Base-by-base conservation (phyloP, 92 coral and sea anemone species). In the Epizoanthus fatuus region DNA sequence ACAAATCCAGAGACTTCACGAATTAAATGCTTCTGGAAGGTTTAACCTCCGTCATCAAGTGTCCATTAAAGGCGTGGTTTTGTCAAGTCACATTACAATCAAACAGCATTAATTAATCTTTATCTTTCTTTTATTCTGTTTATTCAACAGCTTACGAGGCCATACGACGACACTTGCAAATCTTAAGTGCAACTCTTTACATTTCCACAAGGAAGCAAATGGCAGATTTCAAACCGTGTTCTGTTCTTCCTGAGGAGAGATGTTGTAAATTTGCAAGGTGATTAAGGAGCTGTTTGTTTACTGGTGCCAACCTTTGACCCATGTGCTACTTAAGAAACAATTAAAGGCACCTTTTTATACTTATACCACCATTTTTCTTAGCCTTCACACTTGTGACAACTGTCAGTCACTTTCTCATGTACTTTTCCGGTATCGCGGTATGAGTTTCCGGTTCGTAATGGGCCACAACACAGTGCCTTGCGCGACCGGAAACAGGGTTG, bases 401-500 rank as follows among this genome's bases (percentile, higher is more conserved):
- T 60, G 82, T 77, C 82, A 77, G 22, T 77, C 82, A 77, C 14
- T 62, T 60, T 77, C 69, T 13, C 56, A 60, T 77, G 47, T 60
- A 20, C 55, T 42, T 77, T 77, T 60, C 82, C 82, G 82, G 70
- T 60, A 77, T 77, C 51, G 71, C 53, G 15, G 56, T 60, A n/a
- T 62, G 70, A 29, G 35, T 62, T 77, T 77, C 82, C 82, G 70
- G 82, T 77, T 77, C 49, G 58, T 77, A 77, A 77, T 77, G 82
- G 82, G 58, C 70, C 58, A 42, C 51, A 58, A 77, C 64, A 59
- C 66, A 75, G 40, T 19, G 82, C 69, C 52, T 56, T 8, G 82
- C 58, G 52, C 17, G n/a, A 62, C 82, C 49, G 82, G 82, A 77
- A 77, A 77, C 70, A 44, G 2, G 82, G 70, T 77, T 77, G 47